Conservation (phyloP, 2,888 invertebrate genomes). For the Acleris sparsana region DNA sequence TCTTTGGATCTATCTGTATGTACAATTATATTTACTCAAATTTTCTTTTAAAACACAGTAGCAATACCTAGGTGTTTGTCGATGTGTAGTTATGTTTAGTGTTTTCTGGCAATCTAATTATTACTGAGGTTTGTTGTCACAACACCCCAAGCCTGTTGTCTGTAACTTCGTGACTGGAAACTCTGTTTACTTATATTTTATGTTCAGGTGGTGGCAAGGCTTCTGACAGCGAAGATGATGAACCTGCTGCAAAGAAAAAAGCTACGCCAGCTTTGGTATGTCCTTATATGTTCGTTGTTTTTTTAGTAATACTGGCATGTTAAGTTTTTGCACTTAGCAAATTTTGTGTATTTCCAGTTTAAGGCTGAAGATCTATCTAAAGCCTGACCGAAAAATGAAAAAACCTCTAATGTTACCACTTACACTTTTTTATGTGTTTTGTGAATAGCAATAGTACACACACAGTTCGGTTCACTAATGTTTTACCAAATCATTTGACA, state of each 20-base stretch:
- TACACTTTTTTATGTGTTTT: too few relatives aligned
- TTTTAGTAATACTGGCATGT: background rate
- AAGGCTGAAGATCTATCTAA: too few relatives aligned
- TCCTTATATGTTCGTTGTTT: background rate
- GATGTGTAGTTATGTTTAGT: constrained; percentile 68
- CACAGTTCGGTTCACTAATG: too few relatives aligned
- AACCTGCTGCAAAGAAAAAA: constrained; percentile 90
- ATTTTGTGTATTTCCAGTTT: background rate
- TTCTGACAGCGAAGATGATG: constrained; percentile 93
- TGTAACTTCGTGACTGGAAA: background rate
- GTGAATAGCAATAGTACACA: too few relatives aligned
- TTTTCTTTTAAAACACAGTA: constrained; percentile 67
- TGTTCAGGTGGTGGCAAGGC: constrained; percentile 86
- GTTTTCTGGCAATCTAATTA: constrained; percentile 45
- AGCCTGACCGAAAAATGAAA: too few relatives aligned
- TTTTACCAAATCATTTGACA: too few relatives aligned
- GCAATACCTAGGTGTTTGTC: constrained; percentile 59
- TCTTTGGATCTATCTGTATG: constrained; percentile 72
- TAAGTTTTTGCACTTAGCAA: background rate
- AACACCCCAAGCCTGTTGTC: constrained; percentile 21
- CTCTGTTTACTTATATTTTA: constrained; percentile 24
- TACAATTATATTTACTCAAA: constrained; percentile 61
- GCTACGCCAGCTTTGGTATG: constrained; percentile 84
- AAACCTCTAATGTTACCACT: too few relatives aligned
- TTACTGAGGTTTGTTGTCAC: constrained; percentile 31